phyloP scores from a whole-genome alignment of 2,888 invertebrate species.

The Candidula unifasciata region DNA sequence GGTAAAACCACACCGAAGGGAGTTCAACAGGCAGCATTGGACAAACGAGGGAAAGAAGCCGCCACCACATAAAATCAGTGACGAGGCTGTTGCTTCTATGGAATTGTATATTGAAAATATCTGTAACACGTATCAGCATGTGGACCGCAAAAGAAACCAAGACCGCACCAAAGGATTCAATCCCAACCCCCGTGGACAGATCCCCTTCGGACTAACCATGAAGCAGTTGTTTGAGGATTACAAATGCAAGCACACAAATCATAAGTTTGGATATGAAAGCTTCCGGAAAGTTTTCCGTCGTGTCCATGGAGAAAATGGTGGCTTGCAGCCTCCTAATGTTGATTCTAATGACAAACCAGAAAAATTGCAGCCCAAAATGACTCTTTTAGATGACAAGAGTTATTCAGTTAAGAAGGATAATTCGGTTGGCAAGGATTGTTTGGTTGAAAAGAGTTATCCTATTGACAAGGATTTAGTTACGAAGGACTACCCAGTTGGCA shows the following conservation, averaged over 20 bases:
- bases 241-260: slow-evolving; percentile 42
- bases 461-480: no score
- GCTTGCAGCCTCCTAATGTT: background rate
- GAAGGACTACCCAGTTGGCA: no score
- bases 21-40: slow-evolving; percentile 17
- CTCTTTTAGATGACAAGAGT: background rate
- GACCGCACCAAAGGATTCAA: background rate
- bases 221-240: slow-evolving; percentile 45
- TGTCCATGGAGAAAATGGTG: slow-evolving; percentile 7
- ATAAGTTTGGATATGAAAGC: slow-evolving; percentile 44
- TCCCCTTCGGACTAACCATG: slow-evolving; percentile 42
- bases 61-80: slow-evolving; percentile 43
- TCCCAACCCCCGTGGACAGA: background rate
- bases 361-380: background rate
- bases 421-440: no score
- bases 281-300: slow-evolving; percentile 38
- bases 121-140: slow-evolving; percentile 9
- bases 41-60: slow-evolving; percentile 33
- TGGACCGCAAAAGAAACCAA: slow-evolving; percentile 15
- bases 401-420: background rate
- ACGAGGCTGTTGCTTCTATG: slow-evolving; percentile 40
- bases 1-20: slow-evolving; percentile 46
- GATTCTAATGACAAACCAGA: slow-evolving; percentile 20
- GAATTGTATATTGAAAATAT: slow-evolving; percentile 40
- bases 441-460: no score